phyloP scores from a whole-genome alignment of 2,113 vertebrate genomes.

The Carassius carassius region DNA sequence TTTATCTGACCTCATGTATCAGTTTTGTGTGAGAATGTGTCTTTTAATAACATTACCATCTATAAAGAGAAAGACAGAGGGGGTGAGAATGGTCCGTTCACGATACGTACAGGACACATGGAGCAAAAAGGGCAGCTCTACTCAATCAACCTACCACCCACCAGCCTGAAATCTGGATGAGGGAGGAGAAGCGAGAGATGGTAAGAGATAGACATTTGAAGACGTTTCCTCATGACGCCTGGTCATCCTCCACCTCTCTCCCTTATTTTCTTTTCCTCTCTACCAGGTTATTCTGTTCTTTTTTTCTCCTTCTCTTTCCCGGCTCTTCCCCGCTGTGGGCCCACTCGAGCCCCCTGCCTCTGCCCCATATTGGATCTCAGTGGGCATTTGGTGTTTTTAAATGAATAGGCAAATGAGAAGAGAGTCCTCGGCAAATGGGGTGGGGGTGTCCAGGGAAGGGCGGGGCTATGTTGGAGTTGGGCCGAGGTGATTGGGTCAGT shows the following conservation, averaged over 20 bases:
- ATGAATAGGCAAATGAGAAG: conserved; percentile 81
- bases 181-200: neutral
- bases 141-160: conserved; percentile 15
- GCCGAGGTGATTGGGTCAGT: conserved; percentile 71
- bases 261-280: conserved; percentile 49
- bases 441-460: conserved; percentile 38
- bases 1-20: neutral
- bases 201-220: conserved; percentile 62
- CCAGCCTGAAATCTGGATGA: conserved; percentile 6
- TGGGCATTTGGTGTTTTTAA: conserved; percentile 79
- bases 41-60: neutral
- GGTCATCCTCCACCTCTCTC: conserved; percentile 59
- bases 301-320: conserved; percentile 54
- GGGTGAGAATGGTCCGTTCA: neutral
- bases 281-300: conserved; percentile 30
- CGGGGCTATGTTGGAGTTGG: conserved; percentile 60
- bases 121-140: conserved; percentile 53
- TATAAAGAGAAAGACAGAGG: neutral
- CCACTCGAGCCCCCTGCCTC: conserved; percentile 75
- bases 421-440: conserved; percentile 36
- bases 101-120: conserved; percentile 51
- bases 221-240: conserved; percentile 63
- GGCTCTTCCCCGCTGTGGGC: conserved; percentile 72
- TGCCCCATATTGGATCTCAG: conserved; percentile 83
- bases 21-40: conserved; percentile 28